Evolutionary conservation across 2,797 vertebrate species (phyloP), one percentile per base, ranked within the genome.

Genomic region (Microcaecilia unicolor): DNA sequence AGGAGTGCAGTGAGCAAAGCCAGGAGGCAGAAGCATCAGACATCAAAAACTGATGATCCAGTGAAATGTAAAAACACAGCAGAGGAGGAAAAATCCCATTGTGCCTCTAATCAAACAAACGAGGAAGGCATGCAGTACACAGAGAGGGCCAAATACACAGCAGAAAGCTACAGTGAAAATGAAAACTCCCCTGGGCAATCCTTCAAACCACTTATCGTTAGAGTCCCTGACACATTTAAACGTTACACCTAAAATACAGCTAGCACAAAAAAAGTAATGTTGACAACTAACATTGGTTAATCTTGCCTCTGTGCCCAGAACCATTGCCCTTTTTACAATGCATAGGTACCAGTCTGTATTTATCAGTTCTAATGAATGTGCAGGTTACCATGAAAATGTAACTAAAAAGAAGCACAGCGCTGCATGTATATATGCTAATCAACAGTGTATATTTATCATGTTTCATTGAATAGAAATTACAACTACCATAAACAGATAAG

Each of bases 141-240:
- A 19, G 39, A 32, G 12, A 44, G 10, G 10, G 27, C 80, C 34
- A 97, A 95, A 61, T 98, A 98, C 56, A 87, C 55, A 41, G 89
- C 83, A 13, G 75, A 90, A 42, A 92, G 83, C 67, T 95, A 95
- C 14, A 48, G 81, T 3, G 89, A 92, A 58, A 57, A 80, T 29
- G 83, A 84, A 24, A 71, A 58, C 43, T 62, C 43, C 25, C 67
- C 50, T 16, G 83, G 81, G 46, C 60, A 73, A 18, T 70, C 72
- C 31, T 92, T 91, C 62, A 86, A 88, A 51, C 87, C 88, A 3
- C 41, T 82, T 59, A 47, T 74, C 29, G 76, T 96, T 55, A 76
- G 80, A 41, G 85, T 81, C 41, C 72, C 64, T 0, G 87, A 93
- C 57, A 91, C 90, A 1, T 89, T 88, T 28, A 80, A 70, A 28